Evolutionary conservation across 2,888 invertebrate species (phyloP), one percentile per base, ranked within the genome.

Genomic region (Cyclophora punctaria): DNA sequence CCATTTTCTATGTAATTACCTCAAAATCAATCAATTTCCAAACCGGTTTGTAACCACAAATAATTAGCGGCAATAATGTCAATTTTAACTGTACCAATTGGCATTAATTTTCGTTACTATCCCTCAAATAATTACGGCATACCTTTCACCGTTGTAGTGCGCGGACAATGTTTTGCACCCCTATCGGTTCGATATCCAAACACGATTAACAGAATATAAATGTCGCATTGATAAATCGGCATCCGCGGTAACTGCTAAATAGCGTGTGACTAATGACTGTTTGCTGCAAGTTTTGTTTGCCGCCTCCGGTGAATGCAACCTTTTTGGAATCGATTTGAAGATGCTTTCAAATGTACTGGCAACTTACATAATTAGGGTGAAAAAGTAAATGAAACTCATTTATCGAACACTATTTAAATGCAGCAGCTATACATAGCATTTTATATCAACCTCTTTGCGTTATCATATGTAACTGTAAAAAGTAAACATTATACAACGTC

Each of bases 201-300:
- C 74, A 75, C 79, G 75, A 81, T 83, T 83, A 83, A 78, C 80
- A 75, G 80, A 80, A 81, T 83, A 82, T 81, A 83, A 83, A 83
- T 83, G 81, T 85, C 78, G 74, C 75, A 78, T 83, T 81, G 85
- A 86, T 84, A 81, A 80, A 84, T 84, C 81, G 81, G 73, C 68
- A 68, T 66, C 63, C 57, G 58, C 70, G 73, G 75, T 86, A 87
- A 88, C 86, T 80, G 81, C 82, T 84, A 84, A 83, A 87, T 87
- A 80, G 87, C 87, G 86, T 87, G 87, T 80, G 73, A 80, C 73
- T 83, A 85, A 86, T 59, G 62, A 63, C 64, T 57, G 52, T 45
- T 47, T 44, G 44, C 33, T 34, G 5, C 20, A 44, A 44, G 33
- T 44, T 44, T 44, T 44, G 44, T 44, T 44, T 20, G 33, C 34